Evolutionary conservation across 2,797 vertebrate genomes (phyloP).

Genomic region (Echiichthys vipera): DNA sequence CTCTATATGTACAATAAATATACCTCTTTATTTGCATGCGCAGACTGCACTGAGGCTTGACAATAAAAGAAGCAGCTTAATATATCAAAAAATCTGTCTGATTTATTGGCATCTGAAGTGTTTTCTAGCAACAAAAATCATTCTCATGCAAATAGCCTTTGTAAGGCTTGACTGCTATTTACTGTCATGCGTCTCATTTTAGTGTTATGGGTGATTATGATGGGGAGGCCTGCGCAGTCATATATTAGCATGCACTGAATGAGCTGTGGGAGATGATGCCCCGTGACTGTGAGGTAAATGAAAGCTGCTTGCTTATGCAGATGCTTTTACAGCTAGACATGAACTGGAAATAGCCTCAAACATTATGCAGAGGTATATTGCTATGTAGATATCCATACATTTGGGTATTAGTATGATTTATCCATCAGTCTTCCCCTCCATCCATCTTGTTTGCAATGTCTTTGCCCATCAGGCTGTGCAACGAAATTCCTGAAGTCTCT

Average conservation of each 20-base stretch:
- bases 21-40: slow-evolving; percentile 74
- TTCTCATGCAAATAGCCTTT: slow-evolving; percentile 79
- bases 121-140: slow-evolving; percentile 79
- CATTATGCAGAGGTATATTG: slow-evolving; percentile 60
- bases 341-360: slow-evolving; percentile 65
- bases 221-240: slow-evolving; percentile 74
- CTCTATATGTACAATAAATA: slow-evolving; percentile 73
- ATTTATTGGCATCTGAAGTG: slow-evolving; percentile 82
- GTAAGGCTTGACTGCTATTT: slow-evolving; percentile 82
- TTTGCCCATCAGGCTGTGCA: slow-evolving; percentile 49
- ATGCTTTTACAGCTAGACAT: slow-evolving; percentile 69
- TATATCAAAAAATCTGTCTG: slow-evolving; percentile 81
- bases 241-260: slow-evolving; percentile 81
- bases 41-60: slow-evolving; percentile 63
- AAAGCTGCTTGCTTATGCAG: slow-evolving; percentile 79
- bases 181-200: slow-evolving; percentile 83
- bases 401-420: slow-evolving; percentile 57
- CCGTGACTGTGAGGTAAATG: slow-evolving; percentile 79
- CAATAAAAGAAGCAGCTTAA: slow-evolving; percentile 82
- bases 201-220: slow-evolving; percentile 86
- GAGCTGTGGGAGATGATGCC: slow-evolving; percentile 77
- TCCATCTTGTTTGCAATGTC: slow-evolving; percentile 53
- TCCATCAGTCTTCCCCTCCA: slow-evolving; percentile 48
- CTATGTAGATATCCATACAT: slow-evolving; percentile 59
- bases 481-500: slow-evolving; percentile 38